phyloP scores from a whole-genome alignment of 2,113 vertebrate species.

The Hemiscyllium ocellatum region DNA sequence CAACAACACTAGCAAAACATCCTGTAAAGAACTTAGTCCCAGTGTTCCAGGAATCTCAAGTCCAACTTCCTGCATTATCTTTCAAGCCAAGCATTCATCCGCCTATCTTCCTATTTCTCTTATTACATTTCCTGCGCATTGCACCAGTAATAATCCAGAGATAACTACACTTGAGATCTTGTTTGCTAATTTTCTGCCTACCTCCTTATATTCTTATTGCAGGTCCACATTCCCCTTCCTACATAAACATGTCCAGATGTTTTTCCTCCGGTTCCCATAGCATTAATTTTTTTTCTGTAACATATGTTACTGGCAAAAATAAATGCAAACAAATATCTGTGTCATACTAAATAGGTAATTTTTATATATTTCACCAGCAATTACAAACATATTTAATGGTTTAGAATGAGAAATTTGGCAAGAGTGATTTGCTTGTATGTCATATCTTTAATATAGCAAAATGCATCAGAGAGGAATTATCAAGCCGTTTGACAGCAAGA shows the following conservation, averaged over 20 bases:
- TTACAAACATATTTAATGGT: neutral
- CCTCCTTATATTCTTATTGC: too few relatives aligned
- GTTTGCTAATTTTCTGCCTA: too few relatives aligned
- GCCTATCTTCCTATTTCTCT: too few relatives aligned
- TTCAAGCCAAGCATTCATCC: too few relatives aligned
- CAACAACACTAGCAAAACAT: too few relatives aligned
- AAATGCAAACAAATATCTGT: neutral
- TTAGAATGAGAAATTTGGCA: neutral
- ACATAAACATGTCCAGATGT: neutral
- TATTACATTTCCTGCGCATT: too few relatives aligned
- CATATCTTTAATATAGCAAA: neutral
- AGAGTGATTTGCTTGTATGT: neutral
- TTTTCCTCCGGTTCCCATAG: neutral
- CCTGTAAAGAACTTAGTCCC: too few relatives aligned
- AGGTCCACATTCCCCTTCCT: too few relatives aligned
- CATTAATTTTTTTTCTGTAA: neutral
- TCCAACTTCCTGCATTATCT: too few relatives aligned
- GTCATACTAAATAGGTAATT: neutral
- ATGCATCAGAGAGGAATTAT: neutral
- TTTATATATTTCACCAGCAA: neutral
- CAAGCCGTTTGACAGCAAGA: neutral
- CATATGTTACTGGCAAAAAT: neutral
- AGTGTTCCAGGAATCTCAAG: too few relatives aligned
- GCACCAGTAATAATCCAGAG: too few relatives aligned
- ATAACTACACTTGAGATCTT: too few relatives aligned